A percentile compares a stretch with the other conserved stretches of the same genome.
Evolutionary conservation across 2,113 vertebrate species (phyloP).

Genomic region (Onychostoma macrolepis): DNA sequence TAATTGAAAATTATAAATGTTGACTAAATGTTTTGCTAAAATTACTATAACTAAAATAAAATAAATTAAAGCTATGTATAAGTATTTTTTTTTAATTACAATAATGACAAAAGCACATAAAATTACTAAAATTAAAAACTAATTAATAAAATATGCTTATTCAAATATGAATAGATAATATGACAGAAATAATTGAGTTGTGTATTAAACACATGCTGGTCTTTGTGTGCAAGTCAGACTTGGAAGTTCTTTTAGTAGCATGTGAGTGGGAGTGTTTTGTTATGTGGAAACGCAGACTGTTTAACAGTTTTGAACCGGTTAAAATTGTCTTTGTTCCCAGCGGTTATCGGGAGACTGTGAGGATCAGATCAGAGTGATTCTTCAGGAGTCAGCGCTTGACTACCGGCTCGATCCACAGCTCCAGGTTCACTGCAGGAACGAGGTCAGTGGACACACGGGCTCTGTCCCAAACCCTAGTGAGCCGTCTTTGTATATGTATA

Average conservation of each 20-base stretch:
- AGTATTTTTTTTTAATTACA: background rate
- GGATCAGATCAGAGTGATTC: slow-evolving; percentile 88
- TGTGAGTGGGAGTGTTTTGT: background rate
- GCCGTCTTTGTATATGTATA: background rate
- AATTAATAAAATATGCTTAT: too few species aligned
- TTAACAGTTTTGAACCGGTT: background rate
- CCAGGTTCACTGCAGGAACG: slow-evolving; percentile 86
- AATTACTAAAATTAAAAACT: background rate
- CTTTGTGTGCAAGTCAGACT: background rate
- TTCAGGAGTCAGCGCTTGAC: slow-evolving; percentile 89
- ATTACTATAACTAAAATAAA: background rate
- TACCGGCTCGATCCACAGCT: slow-evolving; percentile 89
- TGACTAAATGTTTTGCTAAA: background rate
- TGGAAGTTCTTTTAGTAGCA: background rate
- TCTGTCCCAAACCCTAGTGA: background rate
- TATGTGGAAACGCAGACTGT: background rate
- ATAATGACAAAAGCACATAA: background rate
- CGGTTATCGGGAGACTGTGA: slow-evolving; percentile 87
- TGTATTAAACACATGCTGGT: background rate
- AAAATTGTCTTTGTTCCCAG: slow-evolving; percentile 60
- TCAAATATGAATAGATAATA: too few species aligned
- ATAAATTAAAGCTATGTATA: background rate
- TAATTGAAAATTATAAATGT: too few species aligned
- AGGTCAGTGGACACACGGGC: slow-evolving; percentile 73
- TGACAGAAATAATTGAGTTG: too few species aligned